A percentile compares a stretch with the other conserved stretches of the same genome.
phyloP scores from a whole-genome alignment of 2,888 invertebrate species.

The Polietes domitor region DNA sequence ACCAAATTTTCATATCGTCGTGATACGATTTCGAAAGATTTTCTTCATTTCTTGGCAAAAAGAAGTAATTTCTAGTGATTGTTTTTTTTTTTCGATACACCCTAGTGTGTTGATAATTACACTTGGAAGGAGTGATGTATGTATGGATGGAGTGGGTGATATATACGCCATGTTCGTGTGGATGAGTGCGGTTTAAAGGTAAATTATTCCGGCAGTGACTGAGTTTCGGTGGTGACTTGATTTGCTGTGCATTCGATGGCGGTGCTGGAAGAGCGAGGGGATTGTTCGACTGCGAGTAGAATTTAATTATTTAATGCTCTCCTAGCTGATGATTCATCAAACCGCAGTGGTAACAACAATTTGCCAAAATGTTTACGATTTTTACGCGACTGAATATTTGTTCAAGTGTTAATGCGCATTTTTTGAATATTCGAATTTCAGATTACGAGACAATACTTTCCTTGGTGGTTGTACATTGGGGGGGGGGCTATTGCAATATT shows the following conservation, averaged over 20 bases:
- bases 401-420: background rate
- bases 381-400: background rate
- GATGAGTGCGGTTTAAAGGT: slow-evolving; percentile 22
- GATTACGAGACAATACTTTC: too few relatives aligned
- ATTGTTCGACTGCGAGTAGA: background rate
- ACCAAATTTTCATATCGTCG: too few relatives aligned
- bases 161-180: background rate
- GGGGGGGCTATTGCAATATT: too few relatives aligned
- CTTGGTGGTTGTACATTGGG: too few relatives aligned
- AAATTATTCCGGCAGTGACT: slow-evolving; percentile 23
- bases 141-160: background rate
- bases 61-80: too few relatives aligned
- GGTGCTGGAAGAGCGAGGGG: background rate
- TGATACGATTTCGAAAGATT: too few relatives aligned
- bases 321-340: background rate
- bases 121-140: background rate
- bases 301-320: slow-evolving; percentile 1
- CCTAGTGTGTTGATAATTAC: background rate
- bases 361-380: background rate
- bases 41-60: too few relatives aligned
- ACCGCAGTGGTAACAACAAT: background rate
- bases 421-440: background rate
- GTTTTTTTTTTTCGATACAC: too few relatives aligned
- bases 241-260: background rate
- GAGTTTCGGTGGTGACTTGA: slow-evolving; percentile 3